Evolutionary conservation across 2,113 vertebrate genomes (phyloP).

Genomic region (western clawed frog (Xenopus tropicalis)): DNA sequence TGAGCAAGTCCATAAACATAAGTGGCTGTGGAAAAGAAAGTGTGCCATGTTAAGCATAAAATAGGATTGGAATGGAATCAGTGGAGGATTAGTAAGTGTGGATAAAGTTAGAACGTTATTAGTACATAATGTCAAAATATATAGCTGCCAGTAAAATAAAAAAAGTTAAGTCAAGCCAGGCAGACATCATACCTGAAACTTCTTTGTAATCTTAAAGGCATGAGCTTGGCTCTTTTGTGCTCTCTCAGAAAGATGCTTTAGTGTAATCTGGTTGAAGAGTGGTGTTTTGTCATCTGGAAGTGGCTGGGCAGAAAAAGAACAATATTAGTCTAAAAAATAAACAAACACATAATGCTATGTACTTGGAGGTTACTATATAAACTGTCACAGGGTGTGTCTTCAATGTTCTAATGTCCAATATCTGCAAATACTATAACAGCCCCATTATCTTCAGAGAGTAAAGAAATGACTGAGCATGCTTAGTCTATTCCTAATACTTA

Average conservation of each 20-base stretch:
- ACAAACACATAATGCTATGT: too few species aligned
- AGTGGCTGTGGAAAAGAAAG: constrained; percentile 67
- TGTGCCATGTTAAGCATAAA: neutral
- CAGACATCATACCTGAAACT: constrained; percentile 74
- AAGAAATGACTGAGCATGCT: too few species aligned
- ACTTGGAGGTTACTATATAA: too few species aligned
- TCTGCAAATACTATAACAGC: too few species aligned
- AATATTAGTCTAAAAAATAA: neutral
- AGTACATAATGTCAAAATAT: too few species aligned
- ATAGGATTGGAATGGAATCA: neutral
- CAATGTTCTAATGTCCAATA: too few species aligned
- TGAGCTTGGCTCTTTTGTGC: constrained; percentile 67
- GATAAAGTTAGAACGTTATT: too few species aligned
- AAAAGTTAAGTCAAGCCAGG: neutral
- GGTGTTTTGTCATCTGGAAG: constrained; percentile 67
- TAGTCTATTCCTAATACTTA: too few species aligned
- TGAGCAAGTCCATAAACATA: constrained; percentile 74
- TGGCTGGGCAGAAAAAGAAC: constrained; percentile 63
- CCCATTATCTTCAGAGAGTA: too few species aligned
- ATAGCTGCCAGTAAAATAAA: too few species aligned
- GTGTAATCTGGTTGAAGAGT: constrained; percentile 74
- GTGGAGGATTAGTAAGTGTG: too few species aligned
- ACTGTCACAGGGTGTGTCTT: too few species aligned
- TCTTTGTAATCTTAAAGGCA: constrained; percentile 91
- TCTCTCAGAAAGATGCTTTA: constrained; percentile 68